Evolutionary conservation across 2,113 vertebrate genomes (phyloP), one percentile per base, ranked within the genome.

Genomic region (Cryptomyrus ogoouensis): DNA sequence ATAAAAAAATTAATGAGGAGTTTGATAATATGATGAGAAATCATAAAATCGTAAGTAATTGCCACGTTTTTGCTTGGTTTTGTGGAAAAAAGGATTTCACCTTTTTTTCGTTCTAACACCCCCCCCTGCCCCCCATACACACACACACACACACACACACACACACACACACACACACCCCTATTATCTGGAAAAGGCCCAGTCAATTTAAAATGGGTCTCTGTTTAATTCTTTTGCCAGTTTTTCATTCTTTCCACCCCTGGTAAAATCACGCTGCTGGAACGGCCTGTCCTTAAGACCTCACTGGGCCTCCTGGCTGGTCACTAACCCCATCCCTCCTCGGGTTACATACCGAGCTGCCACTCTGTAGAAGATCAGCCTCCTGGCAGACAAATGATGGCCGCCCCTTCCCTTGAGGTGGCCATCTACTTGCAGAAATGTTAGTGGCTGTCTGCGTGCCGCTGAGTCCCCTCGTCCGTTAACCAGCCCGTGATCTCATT

Each of bases 1-100:
- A 99, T 96, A 99, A 99, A 96, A 99, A 99, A 97, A 99, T 99
- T 93, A 99, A 99, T 93, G 98, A 99, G 94, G 98, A 99, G 93
- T 99, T 99, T 95, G 98, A 99, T 97, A 97, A 98, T 96, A 99
- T 99, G 98, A 99, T 99, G 98, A 95, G 97, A 96, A 98, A 96
- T 96, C 98, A 99, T 97, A 99, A 99, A 96, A 96, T 99, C 95
- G 97, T 98, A 97, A 91, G 94, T 89, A 90, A 52, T 35, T 88
- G 89, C 84, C 90, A 89, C 86, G 89, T 87, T 89, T 89, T 74
- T 88, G 87, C 80, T 66, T 91, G 89, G 83, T 49, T 83, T 90
- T 88, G 77, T 91, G 88, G 87, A 88, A 83, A 90, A 52, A 58
- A 39, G 35, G 66, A 47, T 86, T 31, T 35, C 74, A 35, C n/a